Percentiles rank a stretch among this genome's conserved stretches.
These are phyloP conservation scores for Thamnaconus septentrionalis DNA, from an alignment of 2,113 vertebrate species.

Conservation along the genomic window DNA sequence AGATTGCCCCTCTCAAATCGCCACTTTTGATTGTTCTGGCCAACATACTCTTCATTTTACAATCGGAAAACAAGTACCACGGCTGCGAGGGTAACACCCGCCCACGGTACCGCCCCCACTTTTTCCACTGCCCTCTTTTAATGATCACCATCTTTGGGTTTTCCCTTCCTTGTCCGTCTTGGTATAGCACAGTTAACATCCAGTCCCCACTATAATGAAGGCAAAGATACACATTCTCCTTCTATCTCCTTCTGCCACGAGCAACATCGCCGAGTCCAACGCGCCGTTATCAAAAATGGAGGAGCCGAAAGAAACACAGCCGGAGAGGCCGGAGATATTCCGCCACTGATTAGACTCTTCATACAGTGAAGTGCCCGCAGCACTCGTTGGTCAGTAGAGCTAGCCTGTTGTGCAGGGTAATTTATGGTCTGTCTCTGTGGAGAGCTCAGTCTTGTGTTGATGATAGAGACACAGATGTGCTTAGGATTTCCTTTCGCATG, in stretches of 20 bases:
- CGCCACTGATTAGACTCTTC: slow-evolving; percentile 40
- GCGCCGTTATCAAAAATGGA: slow-evolving; percentile 43
- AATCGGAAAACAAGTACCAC: slow-evolving; percentile 50
- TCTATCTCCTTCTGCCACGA: slow-evolving; percentile 25
- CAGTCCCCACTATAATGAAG: slow-evolving; percentile 41
- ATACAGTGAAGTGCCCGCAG: slow-evolving; percentile 50
- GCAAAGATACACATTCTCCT: slow-evolving; percentile 52
- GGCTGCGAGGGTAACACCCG: slow-evolving; percentile 15
- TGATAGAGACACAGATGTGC: slow-evolving; percentile 77
- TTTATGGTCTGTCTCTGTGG: slow-evolving; percentile 57
- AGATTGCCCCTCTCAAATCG: slow-evolving; percentile 58
- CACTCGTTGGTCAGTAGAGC: slow-evolving; percentile 61
- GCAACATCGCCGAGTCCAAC: slow-evolving; percentile 34
- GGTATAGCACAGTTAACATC: slow-evolving; percentile 43
- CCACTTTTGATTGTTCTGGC: slow-evolving; percentile 67
- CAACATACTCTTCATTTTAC: slow-evolving; percentile 49
- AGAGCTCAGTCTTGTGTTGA: slow-evolving; percentile 69
- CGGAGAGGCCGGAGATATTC: slow-evolving; percentile 42
- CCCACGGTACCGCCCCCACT: slow-evolving; percentile 7
- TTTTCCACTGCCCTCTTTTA: slow-evolving; percentile 18
- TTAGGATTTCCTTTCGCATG: slow-evolving; percentile 78
- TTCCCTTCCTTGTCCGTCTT: slow-evolving; percentile 41
- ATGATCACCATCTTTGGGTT: slow-evolving; percentile 69
- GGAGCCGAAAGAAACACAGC: slow-evolving; percentile 35
- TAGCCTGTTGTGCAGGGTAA: slow-evolving; percentile 63